These are phyloP conservation scores for Zaprionus capensis DNA, from an alignment of 1,140 invertebrate genomes.

Conservation along the genomic window DNA sequence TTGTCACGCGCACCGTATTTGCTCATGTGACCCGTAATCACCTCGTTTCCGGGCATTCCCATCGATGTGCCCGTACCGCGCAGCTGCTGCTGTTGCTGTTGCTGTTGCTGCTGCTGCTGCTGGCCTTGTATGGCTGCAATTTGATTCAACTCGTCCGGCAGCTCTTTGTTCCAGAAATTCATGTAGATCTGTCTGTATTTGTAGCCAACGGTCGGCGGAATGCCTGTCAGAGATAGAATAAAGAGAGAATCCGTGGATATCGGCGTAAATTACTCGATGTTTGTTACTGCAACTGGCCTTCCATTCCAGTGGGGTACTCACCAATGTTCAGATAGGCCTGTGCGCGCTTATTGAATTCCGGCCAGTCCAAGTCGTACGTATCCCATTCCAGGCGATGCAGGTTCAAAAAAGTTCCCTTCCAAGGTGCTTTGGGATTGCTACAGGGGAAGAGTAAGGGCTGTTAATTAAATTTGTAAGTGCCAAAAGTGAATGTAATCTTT, in stretches of 20 bases:
- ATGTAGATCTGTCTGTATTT: slow-evolving; percentile 88
- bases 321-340: slow-evolving; percentile 91
- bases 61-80: background rate
- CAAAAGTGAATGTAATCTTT: too few species aligned
- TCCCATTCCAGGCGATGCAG: slow-evolving; percentile 87
- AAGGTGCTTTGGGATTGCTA: slow-evolving; percentile 90
- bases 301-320: slow-evolving; percentile 84
- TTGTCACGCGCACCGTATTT: slow-evolving; percentile 76
- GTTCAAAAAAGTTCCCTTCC: slow-evolving; percentile 86
- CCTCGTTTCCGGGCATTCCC: slow-evolving; percentile 55
- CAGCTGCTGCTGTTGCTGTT: slow-evolving; percentile 8
- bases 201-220: slow-evolving; percentile 87
- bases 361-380: slow-evolving; percentile 91
- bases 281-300: background rate
- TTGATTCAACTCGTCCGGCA: slow-evolving; percentile 87
- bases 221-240: slow-evolving; percentile 85
- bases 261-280: background rate
- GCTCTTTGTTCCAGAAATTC: slow-evolving; percentile 89
- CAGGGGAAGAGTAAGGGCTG: background rate
- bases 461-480: background rate
- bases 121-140: slow-evolving; percentile 81
- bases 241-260: background rate
- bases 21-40: slow-evolving; percentile 83
- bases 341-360: slow-evolving; percentile 89
- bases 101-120: slow-evolving; percentile 58